Conservation (phyloP, 2,888 invertebrate genomes). For the Petrophora chlorosata region DNA sequence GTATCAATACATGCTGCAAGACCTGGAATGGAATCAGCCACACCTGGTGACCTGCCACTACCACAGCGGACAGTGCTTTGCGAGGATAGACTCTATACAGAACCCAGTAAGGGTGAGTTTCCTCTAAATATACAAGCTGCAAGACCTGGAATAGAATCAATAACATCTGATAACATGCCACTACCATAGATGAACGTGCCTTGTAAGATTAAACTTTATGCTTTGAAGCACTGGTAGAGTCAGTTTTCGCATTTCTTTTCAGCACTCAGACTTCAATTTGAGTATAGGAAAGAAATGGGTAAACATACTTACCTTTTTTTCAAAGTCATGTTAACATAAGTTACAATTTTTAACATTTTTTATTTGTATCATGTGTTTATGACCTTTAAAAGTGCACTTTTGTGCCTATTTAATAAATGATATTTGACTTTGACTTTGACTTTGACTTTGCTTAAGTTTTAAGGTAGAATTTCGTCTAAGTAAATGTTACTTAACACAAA, state of each 20-base stretch:
- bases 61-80: constrained; percentile 75
- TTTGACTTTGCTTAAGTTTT: no score
- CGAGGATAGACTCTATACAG: constrained; percentile 71
- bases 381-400: no score
- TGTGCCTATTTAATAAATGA: no score
- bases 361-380: no score
- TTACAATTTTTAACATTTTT: no score
- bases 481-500: no score
- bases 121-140: constrained; percentile 45
- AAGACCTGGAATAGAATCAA: constrained; percentile 47
- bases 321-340: no score
- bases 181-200: constrained; percentile 78
- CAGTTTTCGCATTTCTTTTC: constrained; percentile 37
- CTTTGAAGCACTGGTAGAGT: constrained; percentile 71
- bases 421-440: no score
- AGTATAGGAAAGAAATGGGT: no score
- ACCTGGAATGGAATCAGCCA: constrained; percentile 47
- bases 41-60: constrained; percentile 75
- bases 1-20: constrained; percentile 60
- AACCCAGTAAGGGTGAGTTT: constrained; percentile 66
- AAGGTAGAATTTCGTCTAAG: no score
- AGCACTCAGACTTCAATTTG: no score
- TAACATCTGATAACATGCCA: constrained; percentile 57
- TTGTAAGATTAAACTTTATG: constrained; percentile 71
- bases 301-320: no score